Percentiles rank a stretch among this genome's conserved stretches.
Evolutionary conservation across 2,113 vertebrate genomes (phyloP).

Genomic region (Procavia capensis): DNA sequence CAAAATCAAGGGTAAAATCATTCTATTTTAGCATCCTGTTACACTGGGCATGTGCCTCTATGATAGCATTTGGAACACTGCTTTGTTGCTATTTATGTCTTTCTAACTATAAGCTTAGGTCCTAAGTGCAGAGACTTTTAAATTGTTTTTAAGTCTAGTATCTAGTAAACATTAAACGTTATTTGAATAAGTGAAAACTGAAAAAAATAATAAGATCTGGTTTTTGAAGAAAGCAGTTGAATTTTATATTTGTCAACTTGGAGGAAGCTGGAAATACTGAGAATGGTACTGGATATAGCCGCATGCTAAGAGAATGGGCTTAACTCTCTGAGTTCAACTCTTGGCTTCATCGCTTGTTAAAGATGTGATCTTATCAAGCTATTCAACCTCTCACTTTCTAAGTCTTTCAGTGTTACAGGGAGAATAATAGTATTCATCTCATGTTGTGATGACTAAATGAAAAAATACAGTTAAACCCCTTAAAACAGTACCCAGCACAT

Average conservation of each 20-base stretch:
- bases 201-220: background rate
- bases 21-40: background rate
- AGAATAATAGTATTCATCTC: background rate
- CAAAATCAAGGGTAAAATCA: background rate
- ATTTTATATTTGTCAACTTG: background rate
- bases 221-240: background rate
- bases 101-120: background rate
- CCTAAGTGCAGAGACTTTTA: background rate
- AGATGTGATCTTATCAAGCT: background rate
- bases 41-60: background rate
- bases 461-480: background rate
- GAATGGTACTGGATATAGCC: background rate
- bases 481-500: background rate
- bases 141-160: background rate
- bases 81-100: constrained; percentile 9
- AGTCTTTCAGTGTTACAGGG: background rate
- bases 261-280: background rate
- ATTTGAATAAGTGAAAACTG: constrained; percentile 13
- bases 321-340: background rate
- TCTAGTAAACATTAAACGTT: background rate
- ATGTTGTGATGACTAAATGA: background rate
- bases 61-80: background rate
- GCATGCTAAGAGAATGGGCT: constrained; percentile 17
- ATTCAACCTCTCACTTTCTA: background rate
- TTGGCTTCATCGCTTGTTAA: background rate